These are phyloP conservation scores for Spongilla lacustris DNA, from an alignment of 37 sponge, comb jelly and placozoan genomes.

Conservation along the genomic window DNA sequence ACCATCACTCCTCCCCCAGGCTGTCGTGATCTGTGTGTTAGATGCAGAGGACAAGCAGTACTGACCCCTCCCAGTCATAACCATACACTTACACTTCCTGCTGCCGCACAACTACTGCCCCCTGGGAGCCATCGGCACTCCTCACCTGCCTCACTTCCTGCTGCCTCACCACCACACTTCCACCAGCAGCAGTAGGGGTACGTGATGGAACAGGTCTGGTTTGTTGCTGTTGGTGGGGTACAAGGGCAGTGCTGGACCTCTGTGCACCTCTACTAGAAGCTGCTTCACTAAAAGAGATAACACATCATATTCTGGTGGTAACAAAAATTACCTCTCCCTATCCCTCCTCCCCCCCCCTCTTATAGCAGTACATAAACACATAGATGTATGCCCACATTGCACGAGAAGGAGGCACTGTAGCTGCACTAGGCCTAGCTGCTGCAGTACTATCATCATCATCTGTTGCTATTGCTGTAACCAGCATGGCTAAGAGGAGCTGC, in stretches of 20 bases:
- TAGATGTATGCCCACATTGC: constrained; percentile 22
- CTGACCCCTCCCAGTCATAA: neutral
- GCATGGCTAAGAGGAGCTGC: constrained; percentile 26
- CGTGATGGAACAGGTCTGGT: neutral
- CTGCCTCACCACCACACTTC: neutral
- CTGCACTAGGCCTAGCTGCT: neutral
- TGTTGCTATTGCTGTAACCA: neutral
- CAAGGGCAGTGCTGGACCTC: neutral
- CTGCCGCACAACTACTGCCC: neutral
- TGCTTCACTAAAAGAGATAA: neutral
- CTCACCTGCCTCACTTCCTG: neutral
- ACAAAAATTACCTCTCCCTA: neutral
- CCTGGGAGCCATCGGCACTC: neutral
- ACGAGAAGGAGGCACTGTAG: neutral
- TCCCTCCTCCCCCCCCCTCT: too few relatives aligned
- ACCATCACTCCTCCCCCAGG: neutral
- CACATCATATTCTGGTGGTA: neutral
- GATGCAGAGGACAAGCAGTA: neutral
- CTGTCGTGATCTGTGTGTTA: neutral
- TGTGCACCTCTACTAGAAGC: neutral
- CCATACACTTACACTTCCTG: neutral
- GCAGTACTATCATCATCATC: neutral
- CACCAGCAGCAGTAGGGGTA: too few relatives aligned
- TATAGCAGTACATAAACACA: too few relatives aligned
- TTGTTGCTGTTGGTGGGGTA: neutral